Percentiles rank a stretch among this genome's conserved stretches.
Evolutionary conservation across 2,113 vertebrate genomes (phyloP).

Genomic region (Myxocyprinus asiaticus): DNA sequence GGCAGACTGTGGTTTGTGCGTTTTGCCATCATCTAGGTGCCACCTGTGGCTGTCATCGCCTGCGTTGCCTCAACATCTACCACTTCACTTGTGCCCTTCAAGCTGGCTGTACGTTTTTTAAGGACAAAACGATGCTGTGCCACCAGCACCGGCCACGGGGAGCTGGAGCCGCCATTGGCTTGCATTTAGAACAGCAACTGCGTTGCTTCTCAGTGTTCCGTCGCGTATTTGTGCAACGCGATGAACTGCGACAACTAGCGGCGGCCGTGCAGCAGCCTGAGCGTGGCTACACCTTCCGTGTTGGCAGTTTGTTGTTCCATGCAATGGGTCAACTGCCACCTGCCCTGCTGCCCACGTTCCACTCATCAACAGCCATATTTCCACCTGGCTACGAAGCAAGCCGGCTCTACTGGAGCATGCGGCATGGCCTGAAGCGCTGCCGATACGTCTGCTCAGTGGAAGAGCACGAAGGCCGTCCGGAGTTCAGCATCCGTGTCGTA

Average conservation of each 20-base stretch:
- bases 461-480: conserved; percentile 81
- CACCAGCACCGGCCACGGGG: conserved; percentile 93
- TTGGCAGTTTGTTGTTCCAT: conserved; percentile 93
- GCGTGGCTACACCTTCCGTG: conserved; percentile 91
- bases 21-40: conserved; percentile 93
- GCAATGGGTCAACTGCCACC: conserved; percentile 90
- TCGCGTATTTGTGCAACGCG: conserved; percentile 91
- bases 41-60: conserved; percentile 93
- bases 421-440: conserved; percentile 90
- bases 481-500: conserved; percentile 86
- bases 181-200: conserved; percentile 87
- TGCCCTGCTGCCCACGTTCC: conserved; percentile 88
- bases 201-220: conserved; percentile 94
- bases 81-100: conserved; percentile 96
- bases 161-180: conserved; percentile 54
- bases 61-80: conserved; percentile 96
- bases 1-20: conserved; percentile 88
- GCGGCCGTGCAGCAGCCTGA: conserved; percentile 90
- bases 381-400: conserved; percentile 93
- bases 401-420: conserved; percentile 94
- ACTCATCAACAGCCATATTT: conserved; percentile 87
- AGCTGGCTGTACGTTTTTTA: conserved; percentile 98
- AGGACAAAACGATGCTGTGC: conserved; percentile 98
- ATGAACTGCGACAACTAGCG: conserved; percentile 91
- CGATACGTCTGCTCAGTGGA: conserved; percentile 93